These are phyloP conservation scores for Neuroscelio doddi DNA, from an alignment of 2,888 invertebrate species.

Conservation along the genomic window DNA sequence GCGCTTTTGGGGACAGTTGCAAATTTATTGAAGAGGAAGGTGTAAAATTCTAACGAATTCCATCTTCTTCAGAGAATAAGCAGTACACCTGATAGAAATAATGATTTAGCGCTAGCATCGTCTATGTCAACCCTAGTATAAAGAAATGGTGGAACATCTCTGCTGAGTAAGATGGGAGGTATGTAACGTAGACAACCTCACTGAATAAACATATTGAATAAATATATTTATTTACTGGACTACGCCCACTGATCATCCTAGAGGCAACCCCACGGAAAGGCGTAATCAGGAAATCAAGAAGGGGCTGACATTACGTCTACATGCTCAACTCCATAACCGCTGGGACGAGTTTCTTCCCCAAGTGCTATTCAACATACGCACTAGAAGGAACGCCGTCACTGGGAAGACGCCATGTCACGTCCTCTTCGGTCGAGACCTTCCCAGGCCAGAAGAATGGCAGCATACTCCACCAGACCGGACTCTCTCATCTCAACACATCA, in stretches of 20 bases:
- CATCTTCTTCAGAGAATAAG: no score
- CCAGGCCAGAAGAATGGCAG: conserved; percentile 19
- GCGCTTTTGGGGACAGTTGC: no score
- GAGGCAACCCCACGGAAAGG: conserved; percentile 49
- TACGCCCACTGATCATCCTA: conserved; percentile 48
- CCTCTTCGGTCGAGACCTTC: conserved; percentile 2
- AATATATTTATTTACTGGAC: no score
- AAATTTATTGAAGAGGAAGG: background rate
- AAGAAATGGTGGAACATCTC: no score
- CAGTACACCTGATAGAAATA: no score
- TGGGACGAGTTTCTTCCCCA: conserved; percentile 16
- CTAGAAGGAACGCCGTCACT: conserved; percentile 30
- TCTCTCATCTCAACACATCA: no score
- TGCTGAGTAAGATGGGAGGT: no score
- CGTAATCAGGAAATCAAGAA: conserved; percentile 52
- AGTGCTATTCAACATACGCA: conserved; percentile 18
- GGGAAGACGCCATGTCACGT: conserved; percentile 6
- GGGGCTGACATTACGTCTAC: conserved; percentile 41
- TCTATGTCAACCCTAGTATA: no score
- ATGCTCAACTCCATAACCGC: background rate
- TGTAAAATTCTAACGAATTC: no score
- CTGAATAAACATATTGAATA: no score
- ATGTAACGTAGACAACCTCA: no score
- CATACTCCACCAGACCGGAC: background rate
- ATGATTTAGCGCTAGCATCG: no score